Base-by-base conservation (phyloP, 2,113 vertebrate species). In the Gopherus evgoodei region DNA sequence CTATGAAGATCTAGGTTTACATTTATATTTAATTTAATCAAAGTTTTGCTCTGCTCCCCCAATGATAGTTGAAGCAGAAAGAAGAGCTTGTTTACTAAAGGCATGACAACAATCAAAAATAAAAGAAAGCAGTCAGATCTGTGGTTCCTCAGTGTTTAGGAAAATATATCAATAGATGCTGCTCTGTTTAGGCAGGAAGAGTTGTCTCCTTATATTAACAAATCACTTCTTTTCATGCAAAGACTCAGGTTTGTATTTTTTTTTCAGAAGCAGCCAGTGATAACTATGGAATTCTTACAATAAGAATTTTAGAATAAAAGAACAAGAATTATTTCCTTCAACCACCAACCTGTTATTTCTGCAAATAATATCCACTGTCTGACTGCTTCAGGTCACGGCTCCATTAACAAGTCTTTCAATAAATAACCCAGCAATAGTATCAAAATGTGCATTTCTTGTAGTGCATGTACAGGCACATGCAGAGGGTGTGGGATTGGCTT, bases 201-300 rank as follows among this genome's bases (percentile, higher is more conserved):
- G 2, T 54, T 86, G 42, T 56, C 3, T 76, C 12, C 38, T 84
- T 38, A 88, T 79, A 53, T 24, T 91, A 52, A 59, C 27, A 59
- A 53, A 88, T 6, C 6, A 13, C 3, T 80, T 16, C 22, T 52
- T 65, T 80, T 2, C 19, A 19, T 11, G 72, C 86, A 2, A 88
- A 29, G 3, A 65, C 1, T 4, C 1, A 0, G 24, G 93, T 82
- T 88, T 83, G 25, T 8, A 1, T 11, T 85, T 79, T 50, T 79
- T 79, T 19, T 5, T 12, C 9, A 44, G 52, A 92, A 93, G 69
- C 11, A 92, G 79, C 1, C 29, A 62, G 7, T 84, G 19, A 92
- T 92, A 90, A 89, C 47, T 91, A 86, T 86, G 16, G 42, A 93
- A 92, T 90, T 90, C 65, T 83, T 92, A 21, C 4, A 80, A 69